Evolutionary conservation across 2,888 invertebrate species (phyloP).

Genomic region (Philaethria dido): DNA sequence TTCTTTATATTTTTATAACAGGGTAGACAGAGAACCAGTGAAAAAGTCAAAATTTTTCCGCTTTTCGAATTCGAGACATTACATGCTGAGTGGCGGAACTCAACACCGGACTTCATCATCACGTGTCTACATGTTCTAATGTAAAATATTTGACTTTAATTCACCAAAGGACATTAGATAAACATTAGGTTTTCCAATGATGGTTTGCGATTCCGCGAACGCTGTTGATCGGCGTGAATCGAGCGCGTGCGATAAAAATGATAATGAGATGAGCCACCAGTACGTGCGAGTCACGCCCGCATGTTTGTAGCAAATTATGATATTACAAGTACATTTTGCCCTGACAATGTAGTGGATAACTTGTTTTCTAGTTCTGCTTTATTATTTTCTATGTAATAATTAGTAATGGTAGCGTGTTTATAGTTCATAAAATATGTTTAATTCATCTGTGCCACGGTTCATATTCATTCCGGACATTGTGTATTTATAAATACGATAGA

Average conservation of each 20-base stretch:
- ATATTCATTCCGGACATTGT: neutral
- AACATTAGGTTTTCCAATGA: constrained; percentile 28
- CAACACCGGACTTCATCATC: too few relatives aligned
- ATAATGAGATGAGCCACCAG: constrained; percentile 46
- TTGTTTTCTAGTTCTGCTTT: constrained; percentile 27
- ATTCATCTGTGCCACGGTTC: neutral
- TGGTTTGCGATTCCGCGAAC: constrained; percentile 35
- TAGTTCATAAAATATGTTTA: constrained; percentile 16
- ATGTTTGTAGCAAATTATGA: constrained; percentile 31
- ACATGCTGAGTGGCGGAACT: too few relatives aligned
- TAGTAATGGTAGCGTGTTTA: constrained; percentile 15
- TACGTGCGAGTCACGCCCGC: constrained; percentile 44
- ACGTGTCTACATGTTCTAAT: too few relatives aligned
- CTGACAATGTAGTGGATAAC: constrained; percentile 29
- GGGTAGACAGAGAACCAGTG: too few relatives aligned
- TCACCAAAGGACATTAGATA: neutral
- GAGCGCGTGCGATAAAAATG: constrained; percentile 46
- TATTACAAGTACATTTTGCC: constrained; percentile 31
- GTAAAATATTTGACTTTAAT: neutral
- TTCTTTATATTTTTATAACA: too few relatives aligned
- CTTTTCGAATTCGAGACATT: too few relatives aligned
- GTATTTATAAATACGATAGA: too few relatives aligned
- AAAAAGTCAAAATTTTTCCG: too few relatives aligned
- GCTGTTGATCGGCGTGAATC: constrained; percentile 35
- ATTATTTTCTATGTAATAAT: constrained; percentile 17